Evolutionary conservation across 1,140 invertebrate genomes (phyloP).

Genomic region (Grapholita molesta): DNA sequence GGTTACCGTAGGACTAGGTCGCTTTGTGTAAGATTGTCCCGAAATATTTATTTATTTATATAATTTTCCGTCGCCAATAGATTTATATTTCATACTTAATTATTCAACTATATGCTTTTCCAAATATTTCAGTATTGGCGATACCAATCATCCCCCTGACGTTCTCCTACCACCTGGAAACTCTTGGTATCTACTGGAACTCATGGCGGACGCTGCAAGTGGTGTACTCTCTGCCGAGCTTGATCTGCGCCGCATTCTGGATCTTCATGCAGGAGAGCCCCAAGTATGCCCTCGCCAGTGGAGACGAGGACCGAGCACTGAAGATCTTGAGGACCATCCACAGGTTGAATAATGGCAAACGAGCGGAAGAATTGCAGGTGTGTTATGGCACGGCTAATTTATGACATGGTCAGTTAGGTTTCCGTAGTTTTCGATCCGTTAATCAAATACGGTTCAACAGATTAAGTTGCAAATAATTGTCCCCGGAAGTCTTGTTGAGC

Average conservation of each 20-base stretch:
- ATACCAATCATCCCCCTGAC: constrained; percentile 54
- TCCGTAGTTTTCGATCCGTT: too few species aligned
- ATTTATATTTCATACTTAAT: too few species aligned
- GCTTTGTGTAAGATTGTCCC: too few species aligned
- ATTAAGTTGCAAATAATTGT: too few species aligned
- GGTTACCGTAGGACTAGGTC: too few species aligned
- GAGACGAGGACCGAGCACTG: constrained; percentile 38
- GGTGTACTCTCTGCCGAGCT: constrained; percentile 44
- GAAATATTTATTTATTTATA: too few species aligned
- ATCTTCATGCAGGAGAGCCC: constrained; percentile 55
- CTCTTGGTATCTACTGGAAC: constrained; percentile 55
- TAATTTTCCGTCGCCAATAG: too few species aligned
- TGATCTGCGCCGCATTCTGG: constrained; percentile 35
- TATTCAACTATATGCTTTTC: background rate
- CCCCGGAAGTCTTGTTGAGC: too few species aligned
- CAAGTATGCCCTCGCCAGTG: constrained; percentile 45
- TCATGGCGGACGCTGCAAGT: constrained; percentile 52
- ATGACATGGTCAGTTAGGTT: too few species aligned
- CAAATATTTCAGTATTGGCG: constrained; percentile 32
- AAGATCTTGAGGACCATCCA: constrained; percentile 44
- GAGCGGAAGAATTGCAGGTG: constrained; percentile 36
- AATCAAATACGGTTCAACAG: too few species aligned
- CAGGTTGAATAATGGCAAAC: constrained; percentile 19
- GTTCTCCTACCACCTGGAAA: constrained; percentile 45
- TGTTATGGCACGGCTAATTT: background rate